Evolutionary conservation across 2,797 vertebrate genomes (phyloP).

Genomic region (Hydrophis major): DNA sequence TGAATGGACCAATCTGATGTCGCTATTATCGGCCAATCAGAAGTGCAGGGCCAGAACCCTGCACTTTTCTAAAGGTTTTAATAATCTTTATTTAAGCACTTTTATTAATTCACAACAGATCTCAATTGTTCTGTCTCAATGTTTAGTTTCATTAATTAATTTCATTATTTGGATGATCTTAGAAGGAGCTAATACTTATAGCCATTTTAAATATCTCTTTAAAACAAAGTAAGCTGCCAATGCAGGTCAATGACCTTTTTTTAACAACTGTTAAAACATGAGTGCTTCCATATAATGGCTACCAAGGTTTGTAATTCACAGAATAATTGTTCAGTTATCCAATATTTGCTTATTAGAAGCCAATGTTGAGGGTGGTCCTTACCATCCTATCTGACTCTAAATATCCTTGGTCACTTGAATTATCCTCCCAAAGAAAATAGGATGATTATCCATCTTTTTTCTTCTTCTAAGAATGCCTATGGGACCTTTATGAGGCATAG

Average conservation of each 20-base stretch:
- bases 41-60: no score
- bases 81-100: no score
- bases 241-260: background rate
- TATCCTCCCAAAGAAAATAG: background rate
- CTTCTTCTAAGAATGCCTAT: background rate
- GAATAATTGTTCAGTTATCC: background rate
- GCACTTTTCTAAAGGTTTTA: no score
- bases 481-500: background rate
- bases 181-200: background rate
- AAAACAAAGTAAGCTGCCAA: background rate
- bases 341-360: background rate
- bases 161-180: background rate
- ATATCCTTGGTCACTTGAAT: background rate
- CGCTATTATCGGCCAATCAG: no score
- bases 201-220: background rate
- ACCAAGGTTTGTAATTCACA: background rate
- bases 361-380: background rate
- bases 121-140: background rate
- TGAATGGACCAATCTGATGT: no score
- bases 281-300: background rate
- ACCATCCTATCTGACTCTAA: background rate
- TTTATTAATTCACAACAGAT: no score
- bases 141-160: background rate
- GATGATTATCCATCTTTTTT: background rate
- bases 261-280: background rate